Evolutionary conservation across 2,888 invertebrate genomes (phyloP).

Genomic region (Dryococelus australis): DNA sequence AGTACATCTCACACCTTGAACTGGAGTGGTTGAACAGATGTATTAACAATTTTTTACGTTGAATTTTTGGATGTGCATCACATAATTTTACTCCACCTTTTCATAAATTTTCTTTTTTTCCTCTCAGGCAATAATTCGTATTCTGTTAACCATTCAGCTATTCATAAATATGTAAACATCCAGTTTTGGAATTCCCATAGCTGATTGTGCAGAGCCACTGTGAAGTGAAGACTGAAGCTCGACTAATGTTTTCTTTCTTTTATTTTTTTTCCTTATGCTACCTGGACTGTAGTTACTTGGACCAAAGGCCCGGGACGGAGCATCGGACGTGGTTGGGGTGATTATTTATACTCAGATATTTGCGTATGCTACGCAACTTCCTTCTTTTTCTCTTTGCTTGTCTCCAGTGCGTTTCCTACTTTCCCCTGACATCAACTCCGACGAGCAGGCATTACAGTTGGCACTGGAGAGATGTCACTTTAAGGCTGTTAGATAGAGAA

Average conservation of each 20-base stretch:
- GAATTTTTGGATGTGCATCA: no score
- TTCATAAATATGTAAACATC: no score
- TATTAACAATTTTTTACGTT: no score
- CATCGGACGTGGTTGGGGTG: constrained; percentile 44
- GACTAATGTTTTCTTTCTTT: constrained; percentile 35
- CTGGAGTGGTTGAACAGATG: no score
- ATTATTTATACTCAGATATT: constrained; percentile 35
- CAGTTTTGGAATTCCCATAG: no score
- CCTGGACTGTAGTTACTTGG: constrained; percentile 42
- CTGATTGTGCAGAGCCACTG: background rate
- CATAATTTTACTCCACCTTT: no score
- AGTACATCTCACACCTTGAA: no score
- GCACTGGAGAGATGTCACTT: background rate
- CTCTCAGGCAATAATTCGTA: no score
- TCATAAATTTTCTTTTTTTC: no score
- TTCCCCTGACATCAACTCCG: background rate
- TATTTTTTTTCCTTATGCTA: constrained; percentile 40
- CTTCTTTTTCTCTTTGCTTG: background rate
- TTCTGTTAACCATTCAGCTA: no score
- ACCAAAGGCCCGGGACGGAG: constrained; percentile 36
- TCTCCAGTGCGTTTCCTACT: no score
- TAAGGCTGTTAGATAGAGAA: background rate
- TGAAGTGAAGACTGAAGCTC: constrained; percentile 24
- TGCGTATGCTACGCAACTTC: background rate
- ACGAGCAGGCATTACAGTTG: background rate